Conservation (phyloP, 2,888 invertebrate genomes). For the Ellobium chinense region DNA sequence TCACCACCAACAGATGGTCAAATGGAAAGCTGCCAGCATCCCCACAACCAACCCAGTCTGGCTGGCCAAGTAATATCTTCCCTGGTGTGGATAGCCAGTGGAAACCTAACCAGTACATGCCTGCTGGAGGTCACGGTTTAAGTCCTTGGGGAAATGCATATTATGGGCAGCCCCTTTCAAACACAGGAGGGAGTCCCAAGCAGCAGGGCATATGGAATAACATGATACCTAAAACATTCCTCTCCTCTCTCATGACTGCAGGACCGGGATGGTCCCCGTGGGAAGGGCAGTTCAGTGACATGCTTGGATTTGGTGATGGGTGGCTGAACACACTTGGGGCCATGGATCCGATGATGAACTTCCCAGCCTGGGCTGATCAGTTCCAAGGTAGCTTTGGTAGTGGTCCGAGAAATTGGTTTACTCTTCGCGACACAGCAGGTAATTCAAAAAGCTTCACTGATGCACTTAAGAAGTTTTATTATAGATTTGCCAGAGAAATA, state of each 20-base stretch:
- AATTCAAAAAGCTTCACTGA: background rate
- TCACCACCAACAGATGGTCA: background rate
- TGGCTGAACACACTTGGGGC: background rate
- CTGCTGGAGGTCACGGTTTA: background rate
- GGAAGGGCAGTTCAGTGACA: background rate
- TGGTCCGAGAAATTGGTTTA: background rate
- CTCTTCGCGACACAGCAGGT: background rate
- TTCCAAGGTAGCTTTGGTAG: background rate
- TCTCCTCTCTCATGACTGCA: background rate
- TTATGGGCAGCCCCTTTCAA: background rate
- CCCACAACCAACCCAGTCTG: background rate
- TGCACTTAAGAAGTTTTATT: background rate
- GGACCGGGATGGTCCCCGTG: background rate
- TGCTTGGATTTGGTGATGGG: background rate
- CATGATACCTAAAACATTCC: background rate
- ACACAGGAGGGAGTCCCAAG: background rate
- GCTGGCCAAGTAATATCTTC: constrained; percentile 10
- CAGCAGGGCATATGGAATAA: background rate
- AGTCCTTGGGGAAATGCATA: background rate
- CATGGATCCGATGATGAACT: background rate
- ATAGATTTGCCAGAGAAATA: constrained; percentile 3
- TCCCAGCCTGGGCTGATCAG: background rate
- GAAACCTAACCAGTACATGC: background rate
- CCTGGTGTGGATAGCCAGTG: background rate
- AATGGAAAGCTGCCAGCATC: background rate